phyloP scores from a whole-genome alignment of 2,113 vertebrate species.

The Elephantulus edwardii region DNA sequence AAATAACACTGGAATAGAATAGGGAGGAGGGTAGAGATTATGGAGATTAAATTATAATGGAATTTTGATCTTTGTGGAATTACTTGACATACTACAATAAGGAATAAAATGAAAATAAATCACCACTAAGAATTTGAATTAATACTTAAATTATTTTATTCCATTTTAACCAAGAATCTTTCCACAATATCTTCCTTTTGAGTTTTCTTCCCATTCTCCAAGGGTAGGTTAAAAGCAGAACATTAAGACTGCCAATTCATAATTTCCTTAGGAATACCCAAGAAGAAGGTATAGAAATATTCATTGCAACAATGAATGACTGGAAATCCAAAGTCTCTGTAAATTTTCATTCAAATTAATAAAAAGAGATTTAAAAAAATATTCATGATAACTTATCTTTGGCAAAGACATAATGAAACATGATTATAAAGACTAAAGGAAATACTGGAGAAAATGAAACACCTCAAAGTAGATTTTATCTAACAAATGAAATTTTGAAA shows the following conservation, averaged over 20 bases:
- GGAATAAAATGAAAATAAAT: constrained; percentile 42
- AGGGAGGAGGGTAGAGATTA: background rate
- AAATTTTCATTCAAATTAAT: no score
- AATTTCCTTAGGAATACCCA: background rate
- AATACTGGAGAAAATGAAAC: background rate
- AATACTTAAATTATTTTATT: background rate
- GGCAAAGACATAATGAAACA: background rate
- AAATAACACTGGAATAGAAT: background rate
- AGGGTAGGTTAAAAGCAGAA: background rate
- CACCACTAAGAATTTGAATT: background rate
- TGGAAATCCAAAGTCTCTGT: no score
- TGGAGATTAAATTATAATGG: background rate
- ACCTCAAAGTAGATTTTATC: background rate
- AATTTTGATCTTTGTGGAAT: background rate
- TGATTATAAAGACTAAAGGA: background rate
- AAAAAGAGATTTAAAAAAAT: background rate
- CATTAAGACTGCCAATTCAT: background rate
- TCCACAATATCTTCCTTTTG: background rate
- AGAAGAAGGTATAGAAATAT: no score
- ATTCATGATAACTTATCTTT: background rate
- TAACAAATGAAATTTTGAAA: background rate
- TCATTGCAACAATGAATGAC: no score
- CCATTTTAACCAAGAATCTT: background rate
- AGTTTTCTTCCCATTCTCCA: background rate
- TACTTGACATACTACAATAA: background rate